Base-by-base conservation (phyloP, 2,797 vertebrate genomes). In the Tachyglossus aculeatus region DNA sequence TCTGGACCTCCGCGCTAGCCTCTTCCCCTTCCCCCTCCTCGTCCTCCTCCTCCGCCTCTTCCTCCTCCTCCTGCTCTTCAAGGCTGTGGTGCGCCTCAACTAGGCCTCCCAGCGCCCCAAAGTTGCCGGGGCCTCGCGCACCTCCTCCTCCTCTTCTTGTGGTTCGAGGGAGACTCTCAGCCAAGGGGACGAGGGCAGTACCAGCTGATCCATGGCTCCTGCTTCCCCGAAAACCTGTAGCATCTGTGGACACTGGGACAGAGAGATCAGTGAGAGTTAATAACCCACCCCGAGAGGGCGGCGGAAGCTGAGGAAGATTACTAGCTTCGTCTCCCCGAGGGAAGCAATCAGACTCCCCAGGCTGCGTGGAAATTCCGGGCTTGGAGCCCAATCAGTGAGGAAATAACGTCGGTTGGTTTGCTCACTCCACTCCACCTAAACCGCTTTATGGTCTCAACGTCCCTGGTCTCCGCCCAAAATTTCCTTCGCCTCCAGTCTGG, bases 151-250 rank as follows among this genome's bases (percentile, higher is more conserved):
- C 73, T 96, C 95, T 4, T 93, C 95, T 87, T 95, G 94, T 57
- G 94, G 93, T 71, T 85, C 93, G 53, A 93, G 71, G 0, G 92
- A 85, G 47, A 96, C 95, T 0, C 96, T 96, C 67, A 96, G 85
- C 96, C 97, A 99, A 24, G 87, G 80, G 5, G 96, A 95, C n/a
- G n/a, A n/a, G 25, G 93, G 87, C 85, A 84, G 94, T 71, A 94
- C 90, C n/a, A 98, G 89, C 78, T 98, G 95, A 1, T 88, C 93
- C 92, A 96, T 86, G 57, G 95, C 95, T 33, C 89, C 89, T 43
- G 90, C 33, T 64, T 96, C 93, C 78, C 88, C 34, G 12, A 91
- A 95, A 0, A 86, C 85, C 85, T 95, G 96, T 86, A 92, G 93
- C 96, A 96, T 96, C 92, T 92, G 94, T 67, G 82, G 88, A 71